These are phyloP conservation scores for Epinotia bilunana DNA, from an alignment of 2,888 invertebrate genomes.

Conservation along the genomic window DNA sequence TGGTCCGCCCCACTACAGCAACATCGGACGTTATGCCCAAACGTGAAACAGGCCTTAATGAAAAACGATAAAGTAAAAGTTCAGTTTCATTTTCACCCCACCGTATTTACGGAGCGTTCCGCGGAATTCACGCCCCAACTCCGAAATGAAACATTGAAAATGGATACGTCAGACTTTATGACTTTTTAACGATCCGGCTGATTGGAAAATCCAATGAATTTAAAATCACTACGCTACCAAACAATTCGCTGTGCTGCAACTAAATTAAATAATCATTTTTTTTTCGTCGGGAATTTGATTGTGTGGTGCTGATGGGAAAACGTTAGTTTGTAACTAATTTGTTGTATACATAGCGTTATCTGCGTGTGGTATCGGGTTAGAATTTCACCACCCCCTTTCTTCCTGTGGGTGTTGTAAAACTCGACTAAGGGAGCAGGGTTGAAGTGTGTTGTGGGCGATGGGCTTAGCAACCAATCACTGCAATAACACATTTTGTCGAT, in stretches of 20 bases:
- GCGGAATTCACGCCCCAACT: background rate
- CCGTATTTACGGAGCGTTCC: background rate
- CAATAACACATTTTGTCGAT: too few species aligned
- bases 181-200: conserved; percentile 40
- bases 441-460: too few species aligned
- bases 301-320: background rate
- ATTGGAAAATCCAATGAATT: conserved; percentile 43
- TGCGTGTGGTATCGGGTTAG: too few species aligned
- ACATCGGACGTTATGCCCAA: too few species aligned
- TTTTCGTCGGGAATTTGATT: background rate
- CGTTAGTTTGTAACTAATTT: too few species aligned
- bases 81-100: background rate
- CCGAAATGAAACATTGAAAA: conserved; percentile 33
- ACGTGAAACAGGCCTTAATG: background rate
- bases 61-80: background rate
- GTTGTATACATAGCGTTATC: too few species aligned
- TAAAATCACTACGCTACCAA: conserved; percentile 21
- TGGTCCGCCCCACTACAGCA: too few species aligned
- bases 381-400: too few species aligned
- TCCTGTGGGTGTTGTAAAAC: too few species aligned
- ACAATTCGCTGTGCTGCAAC: conserved; percentile 8
- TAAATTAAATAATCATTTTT: conserved; percentile 19
- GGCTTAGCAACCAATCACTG: too few species aligned
- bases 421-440: too few species aligned
- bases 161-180: conserved; percentile 29